Base-by-base conservation (phyloP, 2,113 vertebrate species). In the Melanerpes aurifrons region DNA sequence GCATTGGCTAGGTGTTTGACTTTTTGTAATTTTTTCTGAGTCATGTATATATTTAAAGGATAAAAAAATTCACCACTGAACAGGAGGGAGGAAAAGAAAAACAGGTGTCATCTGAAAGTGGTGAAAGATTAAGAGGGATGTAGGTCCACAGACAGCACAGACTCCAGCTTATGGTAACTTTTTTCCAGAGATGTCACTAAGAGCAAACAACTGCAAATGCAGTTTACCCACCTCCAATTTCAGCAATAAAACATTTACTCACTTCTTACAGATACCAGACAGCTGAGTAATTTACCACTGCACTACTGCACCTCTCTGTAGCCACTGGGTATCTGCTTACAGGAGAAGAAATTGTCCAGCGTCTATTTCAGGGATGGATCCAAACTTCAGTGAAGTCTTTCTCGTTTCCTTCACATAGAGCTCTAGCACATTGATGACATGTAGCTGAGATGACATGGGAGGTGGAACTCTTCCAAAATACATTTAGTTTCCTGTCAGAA, bases 401-500 rank as follows among this genome's bases (percentile, higher is more conserved):
- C 83, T 71, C 3, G 4, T 94, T 89, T 83, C 67, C 59, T 62
- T 84, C 68, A 37, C 84, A 76, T 73, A 31, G 82, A 85, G 83
- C 47, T 63, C 70, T 84, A 93, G 85, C 80, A 86, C 63, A 69
- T 79, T 90, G 88, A 91, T 1, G 3, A 84, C 58, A 69, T 79
- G 86, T 76, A 90, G 56, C 50, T 84, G 40, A 88, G 83, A 91
- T 32, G 86, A 95, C 95, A 88, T 13, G 82, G 89, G 79, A 78
- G 53, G 56, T 86, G 58, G 93, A 92, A 87, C 45, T 64, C 26
- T 83, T 91, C 91, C 95, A 96, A 93, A 94, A 89, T 37, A 72
- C 75, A 91, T 94, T 92, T 67, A 54, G 43, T 73, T 93, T 90
- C 68, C 94, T 96, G 86, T 89, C 93, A 94, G 84, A 95, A 93